Evolutionary conservation across 2,888 invertebrate species (phyloP), one percentile per base, ranked within the genome.

Genomic region (Calameuta idolon): DNA sequence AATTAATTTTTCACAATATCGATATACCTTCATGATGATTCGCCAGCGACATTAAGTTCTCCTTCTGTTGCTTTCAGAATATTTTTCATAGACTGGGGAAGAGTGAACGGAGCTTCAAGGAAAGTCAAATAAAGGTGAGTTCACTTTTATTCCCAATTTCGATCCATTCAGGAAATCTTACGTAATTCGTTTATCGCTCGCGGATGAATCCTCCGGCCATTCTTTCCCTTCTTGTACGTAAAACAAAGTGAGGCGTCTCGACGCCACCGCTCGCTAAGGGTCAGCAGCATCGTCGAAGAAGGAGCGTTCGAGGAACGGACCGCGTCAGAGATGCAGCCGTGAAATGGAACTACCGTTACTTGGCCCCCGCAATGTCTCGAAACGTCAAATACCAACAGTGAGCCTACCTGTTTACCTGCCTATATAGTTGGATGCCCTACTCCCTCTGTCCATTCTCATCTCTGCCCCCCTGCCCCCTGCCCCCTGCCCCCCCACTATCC

Each of bases 101-200:
- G 75, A 85, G 85, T 40, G 86, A 87, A 77, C 83, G 79, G 79
- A 84, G 34, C 79, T 79, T 77, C 74, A 87, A 89, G 75, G 88
- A 88, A 80, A 83, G 81, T 73, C 86, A 84, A 71, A 81, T 78
- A 40, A 88, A 87, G 86, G 90, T 90, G 84, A 89, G 90, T 89
- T 40, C 74, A 30, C 30, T 30, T 12, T 33, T 71, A 4, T 71
- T 71, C 71, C 5, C 2, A 40, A 40, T 0, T 15, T 40, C 2
- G 40, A 40, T 40, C 15, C 15, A 15, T 40, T 15, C 5, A 40
- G 15, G 1, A 4, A 15, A 40, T 40, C 40, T 40, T 15, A 40
- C 40, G 5, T 40, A 40, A 40, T 15, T 40, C 40, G 1, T 15
- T 40, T 40, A 5, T 40, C 40, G 40, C 15, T 40, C 40, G 15